A percentile compares a stretch with the other conserved stretches of the same genome.
Evolutionary conservation across 2,888 invertebrate genomes (phyloP).

Genomic region (Argyresthia goedartella): DNA sequence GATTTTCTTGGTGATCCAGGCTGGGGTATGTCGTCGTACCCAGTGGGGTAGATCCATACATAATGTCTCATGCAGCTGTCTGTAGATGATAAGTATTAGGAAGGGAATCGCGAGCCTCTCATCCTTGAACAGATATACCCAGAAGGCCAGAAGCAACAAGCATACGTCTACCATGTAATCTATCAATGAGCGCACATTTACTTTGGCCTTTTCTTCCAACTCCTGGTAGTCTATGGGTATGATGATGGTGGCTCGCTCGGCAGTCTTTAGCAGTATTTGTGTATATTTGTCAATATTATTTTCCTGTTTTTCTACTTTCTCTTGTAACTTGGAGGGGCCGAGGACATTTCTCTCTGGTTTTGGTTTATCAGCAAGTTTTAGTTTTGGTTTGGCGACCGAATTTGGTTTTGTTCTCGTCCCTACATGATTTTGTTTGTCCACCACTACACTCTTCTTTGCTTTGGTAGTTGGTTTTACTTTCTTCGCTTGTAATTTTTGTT

Average conservation of each 20-base stretch:
- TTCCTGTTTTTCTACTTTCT: constrained; percentile 14
- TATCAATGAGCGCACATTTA: constrained; percentile 76
- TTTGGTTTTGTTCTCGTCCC: constrained; percentile 6
- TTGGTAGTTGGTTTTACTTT: constrained; percentile 24
- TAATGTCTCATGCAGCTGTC: constrained; percentile 79
- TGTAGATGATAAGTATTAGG: constrained; percentile 80
- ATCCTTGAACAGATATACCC: constrained; percentile 85
- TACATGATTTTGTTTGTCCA: constrained; percentile 17
- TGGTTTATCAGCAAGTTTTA: neutral
- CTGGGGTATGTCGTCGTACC: constrained; percentile 29
- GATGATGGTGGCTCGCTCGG: constrained; percentile 56
- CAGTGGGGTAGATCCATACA: too few species aligned
- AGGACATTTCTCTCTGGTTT: constrained; percentile 9
- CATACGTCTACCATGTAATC: constrained; percentile 82
- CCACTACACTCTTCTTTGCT: constrained; percentile 19
- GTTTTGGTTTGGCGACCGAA: neutral
- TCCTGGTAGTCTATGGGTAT: constrained; percentile 67
- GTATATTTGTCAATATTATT: neutral
- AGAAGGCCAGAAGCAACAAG: constrained; percentile 81
- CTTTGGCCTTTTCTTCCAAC: constrained; percentile 73
- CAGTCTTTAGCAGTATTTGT: constrained; percentile 44
- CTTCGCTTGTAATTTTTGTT: constrained; percentile 28
- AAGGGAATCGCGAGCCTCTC: constrained; percentile 85
- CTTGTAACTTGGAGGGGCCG: constrained; percentile 13
- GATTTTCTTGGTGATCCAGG: constrained; percentile 54